These are phyloP conservation scores for Cuniculus paca DNA, from an alignment of 2,797 vertebrate species.

Conservation along the genomic window DNA sequence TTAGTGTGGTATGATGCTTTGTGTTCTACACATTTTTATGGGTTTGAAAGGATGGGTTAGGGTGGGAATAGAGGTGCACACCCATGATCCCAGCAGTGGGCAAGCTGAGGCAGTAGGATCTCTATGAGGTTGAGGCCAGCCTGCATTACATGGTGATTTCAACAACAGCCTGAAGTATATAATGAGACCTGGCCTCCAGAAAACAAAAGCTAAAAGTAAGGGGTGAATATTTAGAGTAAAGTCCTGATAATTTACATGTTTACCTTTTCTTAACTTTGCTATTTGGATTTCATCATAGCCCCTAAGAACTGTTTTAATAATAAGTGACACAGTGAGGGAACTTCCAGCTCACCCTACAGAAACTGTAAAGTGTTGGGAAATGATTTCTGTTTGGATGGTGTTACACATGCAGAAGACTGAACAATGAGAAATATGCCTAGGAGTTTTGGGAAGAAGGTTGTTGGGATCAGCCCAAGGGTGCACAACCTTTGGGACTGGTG, in stretches of 20 bases:
- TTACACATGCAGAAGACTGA: background rate
- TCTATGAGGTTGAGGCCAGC: too few relatives aligned
- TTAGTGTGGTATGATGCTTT: too few relatives aligned
- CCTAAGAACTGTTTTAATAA: background rate
- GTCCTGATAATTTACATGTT: background rate
- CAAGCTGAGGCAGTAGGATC: too few relatives aligned
- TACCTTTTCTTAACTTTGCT: background rate
- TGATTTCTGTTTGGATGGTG: background rate
- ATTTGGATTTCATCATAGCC: background rate
- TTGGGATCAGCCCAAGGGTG: background rate
- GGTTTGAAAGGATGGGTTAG: too few relatives aligned
- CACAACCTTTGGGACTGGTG: background rate
- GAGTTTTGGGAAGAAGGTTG: background rate
- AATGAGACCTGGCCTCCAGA: too few relatives aligned
- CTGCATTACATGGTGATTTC: too few relatives aligned
- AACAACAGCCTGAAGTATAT: too few relatives aligned
- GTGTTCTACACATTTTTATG: too few relatives aligned
- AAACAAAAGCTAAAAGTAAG: too few relatives aligned
- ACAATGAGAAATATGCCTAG: background rate
- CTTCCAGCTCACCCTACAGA: background rate
- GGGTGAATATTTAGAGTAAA: background rate
- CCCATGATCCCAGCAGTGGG: too few relatives aligned
- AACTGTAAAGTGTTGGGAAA: background rate
- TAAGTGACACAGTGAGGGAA: background rate
- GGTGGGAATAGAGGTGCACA: too few relatives aligned